phyloP scores from a whole-genome alignment of 2,888 invertebrate genomes.

The Coleophora deauratella region DNA sequence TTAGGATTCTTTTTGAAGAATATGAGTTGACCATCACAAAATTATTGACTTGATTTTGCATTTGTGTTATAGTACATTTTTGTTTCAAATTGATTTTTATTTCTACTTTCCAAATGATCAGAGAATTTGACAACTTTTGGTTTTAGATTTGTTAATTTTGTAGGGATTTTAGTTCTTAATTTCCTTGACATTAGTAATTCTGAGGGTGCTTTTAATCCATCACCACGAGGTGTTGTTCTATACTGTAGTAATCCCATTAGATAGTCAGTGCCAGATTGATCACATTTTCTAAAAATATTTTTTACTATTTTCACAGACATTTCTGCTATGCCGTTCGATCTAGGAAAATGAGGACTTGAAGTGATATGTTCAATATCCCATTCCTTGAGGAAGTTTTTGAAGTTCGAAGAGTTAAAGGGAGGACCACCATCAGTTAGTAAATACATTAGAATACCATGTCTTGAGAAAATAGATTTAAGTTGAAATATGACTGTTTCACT shows the following conservation, averaged over 20 bases:
- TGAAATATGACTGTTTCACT: too few species aligned
- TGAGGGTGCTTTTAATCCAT: conserved; percentile 9
- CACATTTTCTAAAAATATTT: conserved; percentile 9
- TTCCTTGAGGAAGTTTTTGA: conserved; percentile 7
- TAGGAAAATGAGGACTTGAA: conserved; percentile 8
- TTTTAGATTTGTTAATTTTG: too few species aligned
- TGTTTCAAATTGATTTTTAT: too few species aligned
- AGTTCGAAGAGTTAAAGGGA: conserved; percentile 6
- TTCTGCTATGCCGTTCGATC: conserved; percentile 14
- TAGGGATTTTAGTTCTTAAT: conserved; percentile 10
- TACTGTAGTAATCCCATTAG: conserved; percentile 12
- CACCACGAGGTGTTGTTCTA: too few species aligned
- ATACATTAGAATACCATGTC: conserved; percentile 8
- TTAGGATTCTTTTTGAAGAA: too few species aligned
- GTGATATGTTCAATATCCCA: conserved; percentile 8
- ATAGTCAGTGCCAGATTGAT: conserved; percentile 7
- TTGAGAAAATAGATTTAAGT: too few species aligned
- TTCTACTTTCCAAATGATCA: too few species aligned
- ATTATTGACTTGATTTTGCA: too few species aligned
- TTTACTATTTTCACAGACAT: conserved; percentile 12
- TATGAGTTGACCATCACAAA: too few species aligned
- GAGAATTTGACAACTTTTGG: too few species aligned
- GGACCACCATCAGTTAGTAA: conserved; percentile 11
- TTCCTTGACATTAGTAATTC: conserved; percentile 13
- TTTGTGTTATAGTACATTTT: too few species aligned